These are phyloP conservation scores for Danio kyathit DNA, from an alignment of 2,797 vertebrate species.

Conservation along the genomic window DNA sequence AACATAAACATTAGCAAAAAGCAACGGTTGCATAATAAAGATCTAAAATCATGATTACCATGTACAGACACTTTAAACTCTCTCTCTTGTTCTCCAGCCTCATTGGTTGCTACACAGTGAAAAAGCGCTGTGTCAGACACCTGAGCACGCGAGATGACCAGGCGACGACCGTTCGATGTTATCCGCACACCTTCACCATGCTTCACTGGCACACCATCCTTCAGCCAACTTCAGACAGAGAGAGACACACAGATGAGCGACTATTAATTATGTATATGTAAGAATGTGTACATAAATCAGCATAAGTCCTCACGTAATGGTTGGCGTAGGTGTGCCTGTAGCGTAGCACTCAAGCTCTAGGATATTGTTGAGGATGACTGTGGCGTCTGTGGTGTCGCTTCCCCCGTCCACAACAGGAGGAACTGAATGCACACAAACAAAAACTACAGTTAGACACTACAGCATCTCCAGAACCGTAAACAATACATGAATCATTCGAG, in stretches of 20 bases:
- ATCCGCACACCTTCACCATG: slow-evolving; percentile 80
- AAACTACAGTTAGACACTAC: background rate
- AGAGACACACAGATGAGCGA: background rate
- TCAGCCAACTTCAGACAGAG: slow-evolving; percentile 83
- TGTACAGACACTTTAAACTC: slow-evolving; percentile 90
- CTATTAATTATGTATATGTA: background rate
- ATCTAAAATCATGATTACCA: slow-evolving; percentile 75
- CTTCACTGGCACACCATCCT: slow-evolving; percentile 82
- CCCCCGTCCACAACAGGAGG: slow-evolving; percentile 87
- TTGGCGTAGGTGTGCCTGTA: slow-evolving; percentile 86
- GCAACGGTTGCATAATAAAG: background rate
- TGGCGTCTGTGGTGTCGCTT: slow-evolving; percentile 80
- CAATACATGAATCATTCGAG: slow-evolving; percentile 5
- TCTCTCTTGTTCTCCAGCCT: slow-evolving; percentile 86
- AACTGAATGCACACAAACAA: slow-evolving; percentile 74
- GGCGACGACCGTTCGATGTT: slow-evolving; percentile 81
- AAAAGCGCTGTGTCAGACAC: slow-evolving; percentile 89
- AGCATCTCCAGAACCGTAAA: slow-evolving; percentile 5
- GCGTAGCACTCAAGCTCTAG: slow-evolving; percentile 91
- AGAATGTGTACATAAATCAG: background rate
- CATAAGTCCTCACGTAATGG: slow-evolving; percentile 83
- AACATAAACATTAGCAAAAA: background rate
- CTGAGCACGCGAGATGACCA: slow-evolving; percentile 86
- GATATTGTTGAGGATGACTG: slow-evolving; percentile 84
- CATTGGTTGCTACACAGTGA: slow-evolving; percentile 90